Percentiles rank a stretch among this genome's conserved stretches.
Conservation (phyloP, 2,888 invertebrate species). For the Idaea dimidiata region DNA sequence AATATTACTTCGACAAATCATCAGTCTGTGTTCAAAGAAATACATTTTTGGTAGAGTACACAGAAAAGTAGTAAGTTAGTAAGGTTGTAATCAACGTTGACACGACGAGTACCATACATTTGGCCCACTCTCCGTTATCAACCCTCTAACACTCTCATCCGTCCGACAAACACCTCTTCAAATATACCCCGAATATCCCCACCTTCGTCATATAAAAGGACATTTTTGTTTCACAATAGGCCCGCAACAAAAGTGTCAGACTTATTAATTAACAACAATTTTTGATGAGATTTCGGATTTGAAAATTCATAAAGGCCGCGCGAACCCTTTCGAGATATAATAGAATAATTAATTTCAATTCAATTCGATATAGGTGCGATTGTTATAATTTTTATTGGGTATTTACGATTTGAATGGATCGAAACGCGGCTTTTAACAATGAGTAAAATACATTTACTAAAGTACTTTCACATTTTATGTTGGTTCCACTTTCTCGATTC, state of each 20-base stretch:
- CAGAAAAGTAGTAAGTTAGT: background rate
- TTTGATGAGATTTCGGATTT: background rate
- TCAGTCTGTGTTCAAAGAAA: background rate
- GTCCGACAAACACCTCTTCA: background rate
- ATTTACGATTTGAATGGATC: background rate
- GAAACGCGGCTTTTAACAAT: background rate
- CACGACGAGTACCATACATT: background rate
- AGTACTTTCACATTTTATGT: slow-evolving; percentile 2
- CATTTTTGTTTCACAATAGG: background rate
- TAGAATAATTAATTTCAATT: background rate
- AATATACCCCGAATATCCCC: background rate
- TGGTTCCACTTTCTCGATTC: background rate
- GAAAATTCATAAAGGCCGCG: background rate
- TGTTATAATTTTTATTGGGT: background rate
- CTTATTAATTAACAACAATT: background rate
- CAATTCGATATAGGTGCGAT: background rate
- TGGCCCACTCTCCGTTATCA: background rate
- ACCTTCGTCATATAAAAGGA: background rate
- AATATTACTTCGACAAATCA: background rate
- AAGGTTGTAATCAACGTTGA: background rate
- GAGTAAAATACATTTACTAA: background rate
- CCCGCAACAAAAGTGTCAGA: background rate
- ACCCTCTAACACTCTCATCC: background rate
- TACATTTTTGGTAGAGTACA: background rate
- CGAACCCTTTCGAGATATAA: background rate